Evolutionary conservation across 1,140 invertebrate species (phyloP).

Genomic region (Luehdorfia chinensis): DNA sequence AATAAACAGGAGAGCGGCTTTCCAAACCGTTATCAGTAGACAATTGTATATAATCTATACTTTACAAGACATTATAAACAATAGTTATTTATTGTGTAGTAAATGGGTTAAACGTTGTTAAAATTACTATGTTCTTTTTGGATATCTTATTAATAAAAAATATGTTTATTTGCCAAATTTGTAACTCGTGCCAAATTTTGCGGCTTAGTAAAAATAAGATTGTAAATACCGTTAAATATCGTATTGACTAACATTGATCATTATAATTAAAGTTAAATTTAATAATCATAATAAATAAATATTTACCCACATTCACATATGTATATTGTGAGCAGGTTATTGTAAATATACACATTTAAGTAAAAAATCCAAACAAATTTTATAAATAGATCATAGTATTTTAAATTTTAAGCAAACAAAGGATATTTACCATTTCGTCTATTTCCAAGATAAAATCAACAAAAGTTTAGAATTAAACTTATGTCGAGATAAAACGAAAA

Average conservation of each 20-base stretch:
- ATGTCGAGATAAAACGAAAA: no score
- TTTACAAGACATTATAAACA: conserved; percentile 12
- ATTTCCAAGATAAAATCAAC: no score
- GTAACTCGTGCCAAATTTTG: conserved; percentile 22
- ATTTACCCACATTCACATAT: no score
- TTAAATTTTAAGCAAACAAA: no score
- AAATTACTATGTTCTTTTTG: background rate
- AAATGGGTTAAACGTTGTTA: background rate
- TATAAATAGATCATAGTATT: background rate
- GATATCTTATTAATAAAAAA: background rate
- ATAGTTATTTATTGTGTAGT: background rate
- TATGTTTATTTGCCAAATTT: conserved; percentile 17
- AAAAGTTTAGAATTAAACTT: no score
- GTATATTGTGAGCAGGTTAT: no score
- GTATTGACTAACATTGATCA: conserved; percentile 15
- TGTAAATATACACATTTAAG: conserved; percentile 17
- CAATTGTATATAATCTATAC: conserved; percentile 19
- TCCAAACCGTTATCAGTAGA: background rate
- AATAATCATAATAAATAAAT: conserved; percentile 4
- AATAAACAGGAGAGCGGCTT: background rate
- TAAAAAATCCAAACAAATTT: background rate
- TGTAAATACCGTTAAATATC: conserved; percentile 27
- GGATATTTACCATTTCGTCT: no score
- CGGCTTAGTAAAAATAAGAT: conserved; percentile 4
- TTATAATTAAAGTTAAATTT: background rate